These are phyloP conservation scores for Ahaetulla prasina DNA, from an alignment of 2,113 vertebrate species.

Conservation along the genomic window DNA sequence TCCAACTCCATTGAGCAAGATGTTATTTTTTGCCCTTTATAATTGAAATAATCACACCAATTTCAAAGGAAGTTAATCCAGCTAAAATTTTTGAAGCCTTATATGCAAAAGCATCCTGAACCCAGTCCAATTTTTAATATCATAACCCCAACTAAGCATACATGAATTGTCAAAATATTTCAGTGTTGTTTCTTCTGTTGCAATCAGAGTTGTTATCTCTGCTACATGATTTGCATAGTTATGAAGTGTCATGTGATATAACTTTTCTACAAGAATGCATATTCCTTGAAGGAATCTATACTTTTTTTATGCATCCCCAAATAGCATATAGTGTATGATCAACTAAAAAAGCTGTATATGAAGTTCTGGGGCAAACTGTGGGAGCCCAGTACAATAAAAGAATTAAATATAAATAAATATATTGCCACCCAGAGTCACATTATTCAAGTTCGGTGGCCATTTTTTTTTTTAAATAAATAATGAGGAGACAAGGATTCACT, in stretches of 20 bases:
- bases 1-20: neutral
- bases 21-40: neutral
- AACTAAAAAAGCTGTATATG: neutral
- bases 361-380: neutral
- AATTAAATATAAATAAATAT: neutral
- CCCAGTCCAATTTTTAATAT: neutral
- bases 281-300: neutral
- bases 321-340: neutral
- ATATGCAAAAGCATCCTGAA: neutral
- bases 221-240: neutral
- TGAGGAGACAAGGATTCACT: neutral
- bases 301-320: neutral
- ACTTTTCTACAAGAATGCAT: neutral
- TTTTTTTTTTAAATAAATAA: neutral
- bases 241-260: neutral
- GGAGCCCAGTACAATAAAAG: neutral
- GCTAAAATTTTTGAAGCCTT: neutral
- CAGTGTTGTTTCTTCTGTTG: neutral
- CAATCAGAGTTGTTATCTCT: neutral
- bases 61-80: neutral
- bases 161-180: neutral
- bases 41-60: neutral
- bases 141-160: neutral
- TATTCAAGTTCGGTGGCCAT: neutral
- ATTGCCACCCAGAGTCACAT: neutral